These are phyloP conservation scores for Rhinogobio ventralis DNA, from an alignment of 2,797 vertebrate species.

Conservation along the genomic window DNA sequence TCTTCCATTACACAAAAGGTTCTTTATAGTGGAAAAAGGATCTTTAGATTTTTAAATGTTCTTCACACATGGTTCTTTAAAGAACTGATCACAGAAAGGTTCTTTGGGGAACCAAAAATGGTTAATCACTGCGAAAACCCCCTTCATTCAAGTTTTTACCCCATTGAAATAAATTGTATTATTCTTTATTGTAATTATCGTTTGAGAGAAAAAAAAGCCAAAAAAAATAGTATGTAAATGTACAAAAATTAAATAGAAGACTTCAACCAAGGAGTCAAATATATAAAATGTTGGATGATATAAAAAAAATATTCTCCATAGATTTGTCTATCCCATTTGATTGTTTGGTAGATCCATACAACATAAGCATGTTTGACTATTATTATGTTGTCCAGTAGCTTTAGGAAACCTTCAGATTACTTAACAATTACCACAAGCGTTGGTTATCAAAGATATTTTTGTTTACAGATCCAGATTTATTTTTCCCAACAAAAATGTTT, in stretches of 20 bases:
- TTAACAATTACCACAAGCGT: conserved; percentile 14
- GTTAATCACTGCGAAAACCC: neutral
- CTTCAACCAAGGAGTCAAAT: conserved; percentile 41
- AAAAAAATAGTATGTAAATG: conserved; percentile 27
- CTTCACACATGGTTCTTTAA: neutral
- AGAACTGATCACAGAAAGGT: neutral
- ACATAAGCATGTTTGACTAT: conserved; percentile 42
- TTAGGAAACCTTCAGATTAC: conserved; percentile 50
- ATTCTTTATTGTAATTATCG: neutral
- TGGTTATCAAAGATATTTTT: conserved; percentile 47
- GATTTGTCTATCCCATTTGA: conserved; percentile 39
- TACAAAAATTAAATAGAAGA: conserved; percentile 52
- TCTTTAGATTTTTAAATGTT: neutral
- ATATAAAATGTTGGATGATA: conserved; percentile 45
- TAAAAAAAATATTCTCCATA: conserved; percentile 41
- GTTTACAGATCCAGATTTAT: conserved; percentile 48
- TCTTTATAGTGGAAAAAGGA: neutral
- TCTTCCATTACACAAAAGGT: neutral
- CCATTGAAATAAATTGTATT: conserved; percentile 12
- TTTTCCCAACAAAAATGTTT: conserved; percentile 13
- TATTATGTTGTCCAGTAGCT: conserved; percentile 60
- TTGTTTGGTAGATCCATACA: conserved; percentile 30
- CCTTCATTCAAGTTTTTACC: neutral
- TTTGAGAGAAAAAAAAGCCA: conserved; percentile 2
- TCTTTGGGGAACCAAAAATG: conserved; percentile 1